A percentile compares a stretch with the other conserved stretches of the same genome.
Evolutionary conservation across 2,888 invertebrate genomes (phyloP).

Genomic region (Dimorphilus gyrociliatus): DNA sequence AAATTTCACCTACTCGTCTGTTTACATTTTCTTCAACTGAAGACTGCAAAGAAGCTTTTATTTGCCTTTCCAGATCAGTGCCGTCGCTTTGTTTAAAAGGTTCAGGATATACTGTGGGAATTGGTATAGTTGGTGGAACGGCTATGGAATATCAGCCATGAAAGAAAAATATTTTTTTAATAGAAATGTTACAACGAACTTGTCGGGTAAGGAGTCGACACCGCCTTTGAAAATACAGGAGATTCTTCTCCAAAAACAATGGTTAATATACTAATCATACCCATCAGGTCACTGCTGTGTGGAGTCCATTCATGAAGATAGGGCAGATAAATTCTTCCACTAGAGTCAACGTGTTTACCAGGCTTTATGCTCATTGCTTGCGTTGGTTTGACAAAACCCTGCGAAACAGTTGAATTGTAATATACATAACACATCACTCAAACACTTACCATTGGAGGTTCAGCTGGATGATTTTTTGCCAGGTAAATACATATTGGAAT

Average conservation of each 20-base stretch:
- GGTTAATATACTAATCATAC: constrained; percentile 70
- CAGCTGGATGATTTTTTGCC: constrained; percentile 88
- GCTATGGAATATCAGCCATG: too few species aligned
- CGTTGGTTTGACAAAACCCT: constrained; percentile 81
- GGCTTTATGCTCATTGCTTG: constrained; percentile 84
- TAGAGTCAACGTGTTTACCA: constrained; percentile 80
- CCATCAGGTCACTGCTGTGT: constrained; percentile 71
- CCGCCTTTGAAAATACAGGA: constrained; percentile 64
- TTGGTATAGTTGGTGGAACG: too few species aligned
- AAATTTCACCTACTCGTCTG: constrained; percentile 68
- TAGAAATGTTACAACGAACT: too few species aligned
- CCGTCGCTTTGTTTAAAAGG: constrained; percentile 3
- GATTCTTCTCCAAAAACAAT: constrained; percentile 84
- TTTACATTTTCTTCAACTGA: constrained; percentile 87
- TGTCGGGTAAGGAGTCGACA: too few species aligned
- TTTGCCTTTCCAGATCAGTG: constrained; percentile 78
- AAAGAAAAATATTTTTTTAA: too few species aligned
- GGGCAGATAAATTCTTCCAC: constrained; percentile 86
- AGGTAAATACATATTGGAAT: constrained; percentile 93
- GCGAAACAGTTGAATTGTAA: too few species aligned
- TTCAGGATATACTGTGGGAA: too few species aligned
- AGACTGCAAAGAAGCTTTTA: constrained; percentile 75
- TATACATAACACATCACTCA: too few species aligned
- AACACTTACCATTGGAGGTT: constrained; percentile 77
- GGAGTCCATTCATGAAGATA: constrained; percentile 90